phyloP scores from a whole-genome alignment of 2,113 vertebrate genomes.

The Actenoides hombroni region DNA sequence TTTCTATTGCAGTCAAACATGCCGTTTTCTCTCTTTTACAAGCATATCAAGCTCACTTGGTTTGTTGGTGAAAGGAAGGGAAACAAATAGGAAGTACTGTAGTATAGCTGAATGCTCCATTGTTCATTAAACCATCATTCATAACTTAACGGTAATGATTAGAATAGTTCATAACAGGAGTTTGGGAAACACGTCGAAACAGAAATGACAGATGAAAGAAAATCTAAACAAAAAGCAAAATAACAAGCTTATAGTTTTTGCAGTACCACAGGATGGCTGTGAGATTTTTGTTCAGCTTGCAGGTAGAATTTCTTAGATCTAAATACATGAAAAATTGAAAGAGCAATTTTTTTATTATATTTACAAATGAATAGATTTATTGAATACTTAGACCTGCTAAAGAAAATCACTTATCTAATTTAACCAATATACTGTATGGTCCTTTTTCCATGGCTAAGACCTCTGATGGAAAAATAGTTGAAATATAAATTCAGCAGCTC shows the following conservation, averaged over 20 bases:
- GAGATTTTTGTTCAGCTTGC: neutral
- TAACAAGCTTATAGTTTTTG: neutral
- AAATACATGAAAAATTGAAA: neutral
- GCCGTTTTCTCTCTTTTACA: neutral
- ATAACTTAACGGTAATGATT: conserved; percentile 3
- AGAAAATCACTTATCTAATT: conserved; percentile 19
- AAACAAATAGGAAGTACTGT: neutral
- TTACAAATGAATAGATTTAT: neutral
- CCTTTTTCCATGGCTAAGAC: neutral
- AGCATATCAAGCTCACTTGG: neutral
- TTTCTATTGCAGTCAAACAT: neutral
- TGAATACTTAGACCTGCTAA: neutral
- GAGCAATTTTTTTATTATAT: neutral
- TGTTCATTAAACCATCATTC: neutral
- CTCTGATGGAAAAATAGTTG: neutral
- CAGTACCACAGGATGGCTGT: neutral
- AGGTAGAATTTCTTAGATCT: conserved; percentile 6
- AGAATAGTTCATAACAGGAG: neutral
- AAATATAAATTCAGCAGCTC: conserved; percentile 27
- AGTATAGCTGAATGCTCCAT: neutral
- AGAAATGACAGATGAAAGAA: conserved; percentile 19
- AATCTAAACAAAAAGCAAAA: conserved; percentile 28
- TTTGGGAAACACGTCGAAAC: conserved; percentile 27
- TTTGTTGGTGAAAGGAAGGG: neutral
- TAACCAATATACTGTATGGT: neutral